Base-by-base conservation (phyloP, 2,888 invertebrate species). In the Hirtodrosophila cameraria region DNA sequence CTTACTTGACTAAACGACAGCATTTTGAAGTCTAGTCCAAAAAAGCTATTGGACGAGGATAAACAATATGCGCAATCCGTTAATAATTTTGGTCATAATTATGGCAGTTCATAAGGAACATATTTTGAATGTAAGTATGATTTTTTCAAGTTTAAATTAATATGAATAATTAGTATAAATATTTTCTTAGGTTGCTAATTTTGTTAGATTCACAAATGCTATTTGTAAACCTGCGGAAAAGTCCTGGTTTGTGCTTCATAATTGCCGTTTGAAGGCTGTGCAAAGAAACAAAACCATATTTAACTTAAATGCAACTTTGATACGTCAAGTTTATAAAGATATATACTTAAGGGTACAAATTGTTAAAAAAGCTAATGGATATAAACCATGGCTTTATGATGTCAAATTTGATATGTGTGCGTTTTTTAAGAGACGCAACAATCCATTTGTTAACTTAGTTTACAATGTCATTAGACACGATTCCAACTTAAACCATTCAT, bases 401-500 rank as follows among this genome's bases (percentile, higher is more conserved):
- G 7, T 43, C 6, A n/a, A 7, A 1, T 3, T 55, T 11, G 54
- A 61, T 39, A 38, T 16, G 1, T 61, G 61, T n/a, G 5, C 4
- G 7, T 61, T 49, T 33, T 3, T 55, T 4, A 4, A 2, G 1
- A 28, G 8, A 5, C 9, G 13, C 1, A 43, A 49, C n/a, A 27
- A 61, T 46, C 61, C 61, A 4, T 7, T 62, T 30, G 23, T 25
- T 1, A 50, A 49, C 1, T 1, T 62, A 0, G 2, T 62, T 2
- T 52, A 28, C 13, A 15, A 39, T 2, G n/a, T 52, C 2, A 11
- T 62, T 16, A 41, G 16, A 12, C 27, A 46, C n/a, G 9, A 6
- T 4, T 48, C 55, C 1, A 55, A 55, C n/a, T 7, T 62, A 1
- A 62, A 50, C 33, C 55, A 55, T 23, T 27, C 49, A 3, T 62